These are phyloP conservation scores for Aspidoscelis tigris DNA, from an alignment of 2,113 vertebrate genomes.

Conservation along the genomic window DNA sequence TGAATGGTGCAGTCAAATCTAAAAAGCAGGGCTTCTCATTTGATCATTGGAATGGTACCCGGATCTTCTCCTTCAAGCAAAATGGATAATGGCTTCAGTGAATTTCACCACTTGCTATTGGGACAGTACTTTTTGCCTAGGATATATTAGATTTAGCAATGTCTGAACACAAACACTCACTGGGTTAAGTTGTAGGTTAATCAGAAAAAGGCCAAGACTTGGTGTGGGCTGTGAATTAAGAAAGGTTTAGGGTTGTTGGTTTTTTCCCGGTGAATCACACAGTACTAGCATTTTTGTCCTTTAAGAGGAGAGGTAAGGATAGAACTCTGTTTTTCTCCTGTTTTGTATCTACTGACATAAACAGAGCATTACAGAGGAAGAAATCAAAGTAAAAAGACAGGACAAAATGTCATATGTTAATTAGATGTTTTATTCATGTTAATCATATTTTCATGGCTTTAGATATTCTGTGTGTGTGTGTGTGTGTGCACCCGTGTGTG, in stretches of 20 bases:
- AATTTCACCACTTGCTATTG: constrained; percentile 13
- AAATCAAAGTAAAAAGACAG: background rate
- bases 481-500: too few species aligned
- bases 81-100: constrained; percentile 17
- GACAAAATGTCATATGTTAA: background rate
- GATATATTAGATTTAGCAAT: constrained; percentile 25
- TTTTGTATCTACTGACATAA: background rate
- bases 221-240: background rate
- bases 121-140: background rate
- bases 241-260: background rate
- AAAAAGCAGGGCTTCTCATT: constrained; percentile 28
- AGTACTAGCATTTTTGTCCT: background rate
- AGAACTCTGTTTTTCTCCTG: background rate
- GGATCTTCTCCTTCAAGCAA: constrained; percentile 28
- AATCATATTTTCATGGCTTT: too few species aligned
- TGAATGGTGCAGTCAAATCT: constrained; percentile 4
- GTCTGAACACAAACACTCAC: background rate
- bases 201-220: background rate
- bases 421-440: too few species aligned
- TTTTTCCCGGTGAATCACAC: background rate
- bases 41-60: constrained; percentile 44
- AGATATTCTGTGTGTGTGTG: too few species aligned
- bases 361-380: background rate
- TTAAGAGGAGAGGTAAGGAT: background rate
- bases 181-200: background rate